Percentiles rank a stretch among this genome's conserved stretches.
phyloP scores from a whole-genome alignment of 2,113 vertebrate genomes.

The Phyllopteryx taeniolatus region DNA sequence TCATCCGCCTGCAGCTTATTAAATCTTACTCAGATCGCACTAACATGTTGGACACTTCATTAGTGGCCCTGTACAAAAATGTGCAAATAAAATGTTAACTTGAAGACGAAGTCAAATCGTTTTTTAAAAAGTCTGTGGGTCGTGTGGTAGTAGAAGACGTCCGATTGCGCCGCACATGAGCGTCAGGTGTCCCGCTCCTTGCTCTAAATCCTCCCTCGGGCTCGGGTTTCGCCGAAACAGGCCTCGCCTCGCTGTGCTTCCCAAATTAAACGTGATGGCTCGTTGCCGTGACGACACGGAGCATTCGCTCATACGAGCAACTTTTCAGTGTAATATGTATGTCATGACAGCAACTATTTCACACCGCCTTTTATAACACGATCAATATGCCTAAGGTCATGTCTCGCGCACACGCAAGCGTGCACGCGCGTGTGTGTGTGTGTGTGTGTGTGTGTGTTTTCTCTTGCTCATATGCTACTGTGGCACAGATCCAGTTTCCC shows the following conservation, averaged over 20 bases:
- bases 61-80: not conserved
- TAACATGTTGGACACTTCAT: not conserved
- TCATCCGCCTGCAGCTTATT: conserved; percentile 17
- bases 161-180: not conserved
- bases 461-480: conserved; percentile 1
- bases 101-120: not conserved
- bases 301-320: not conserved
- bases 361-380: not conserved
- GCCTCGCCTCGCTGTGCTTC: conserved; percentile 34
- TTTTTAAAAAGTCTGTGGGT: not conserved
- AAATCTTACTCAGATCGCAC: not conserved
- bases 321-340: not conserved
- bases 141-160: not conserved
- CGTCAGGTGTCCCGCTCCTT: conserved; percentile 24
- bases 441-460: conserved; percentile 14
- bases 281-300: conserved; percentile 1
- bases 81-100: not conserved
- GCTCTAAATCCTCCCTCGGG: conserved; percentile 35
- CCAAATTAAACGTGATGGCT: conserved; percentile 35
- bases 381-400: conserved; percentile 24
- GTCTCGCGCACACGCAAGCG: too few relatives aligned
- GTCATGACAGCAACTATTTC: not conserved
- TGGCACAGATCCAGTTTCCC: conserved; percentile 54
- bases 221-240: conserved; percentile 57
- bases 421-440: conserved; percentile 29